A percentile compares a stretch with the other conserved stretches of the same genome.
These are phyloP conservation scores for Neosalanx taihuensis DNA, from an alignment of 2,797 vertebrate species.

Conservation along the genomic window DNA sequence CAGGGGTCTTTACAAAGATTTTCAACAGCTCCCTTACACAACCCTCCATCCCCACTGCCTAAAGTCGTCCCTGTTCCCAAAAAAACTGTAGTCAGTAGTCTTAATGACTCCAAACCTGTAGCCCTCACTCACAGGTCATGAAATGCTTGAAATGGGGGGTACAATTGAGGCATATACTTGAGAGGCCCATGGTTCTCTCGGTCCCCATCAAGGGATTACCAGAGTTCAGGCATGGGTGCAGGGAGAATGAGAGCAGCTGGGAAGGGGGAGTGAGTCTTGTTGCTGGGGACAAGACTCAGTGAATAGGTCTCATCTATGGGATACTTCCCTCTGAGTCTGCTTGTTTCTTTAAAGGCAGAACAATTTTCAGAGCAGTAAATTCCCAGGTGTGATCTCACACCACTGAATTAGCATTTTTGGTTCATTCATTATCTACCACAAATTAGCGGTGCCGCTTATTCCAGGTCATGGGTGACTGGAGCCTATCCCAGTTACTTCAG, in stretches of 20 bases:
- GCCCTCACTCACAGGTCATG: no score
- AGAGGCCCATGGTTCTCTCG: constrained; percentile 34
- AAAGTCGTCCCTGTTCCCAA: no score
- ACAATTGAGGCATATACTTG: constrained; percentile 44
- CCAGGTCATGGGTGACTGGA: no score
- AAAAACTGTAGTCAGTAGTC: no score
- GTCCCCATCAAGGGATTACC: constrained; percentile 51
- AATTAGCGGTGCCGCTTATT: no score
- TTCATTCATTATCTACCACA: no score
- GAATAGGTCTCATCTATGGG: constrained; percentile 39
- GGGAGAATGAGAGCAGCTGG: constrained; percentile 26
- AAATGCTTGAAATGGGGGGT: constrained; percentile 14
- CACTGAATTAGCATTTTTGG: not conserved
- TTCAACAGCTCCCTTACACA: no score
- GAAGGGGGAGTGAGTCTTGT: constrained; percentile 9
- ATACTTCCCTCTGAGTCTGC: constrained; percentile 62
- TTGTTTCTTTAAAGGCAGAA: not conserved
- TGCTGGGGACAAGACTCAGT: constrained; percentile 17
- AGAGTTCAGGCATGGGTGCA: constrained; percentile 47
- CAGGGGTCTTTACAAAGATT: no score
- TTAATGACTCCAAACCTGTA: no score
- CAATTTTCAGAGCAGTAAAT: not conserved
- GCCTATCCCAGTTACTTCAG: no score
- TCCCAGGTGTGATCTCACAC: not conserved
- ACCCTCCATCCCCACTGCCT: no score